These are phyloP conservation scores for Cyaniris semiargus DNA, from an alignment of 2,888 invertebrate genomes.

Conservation along the genomic window DNA sequence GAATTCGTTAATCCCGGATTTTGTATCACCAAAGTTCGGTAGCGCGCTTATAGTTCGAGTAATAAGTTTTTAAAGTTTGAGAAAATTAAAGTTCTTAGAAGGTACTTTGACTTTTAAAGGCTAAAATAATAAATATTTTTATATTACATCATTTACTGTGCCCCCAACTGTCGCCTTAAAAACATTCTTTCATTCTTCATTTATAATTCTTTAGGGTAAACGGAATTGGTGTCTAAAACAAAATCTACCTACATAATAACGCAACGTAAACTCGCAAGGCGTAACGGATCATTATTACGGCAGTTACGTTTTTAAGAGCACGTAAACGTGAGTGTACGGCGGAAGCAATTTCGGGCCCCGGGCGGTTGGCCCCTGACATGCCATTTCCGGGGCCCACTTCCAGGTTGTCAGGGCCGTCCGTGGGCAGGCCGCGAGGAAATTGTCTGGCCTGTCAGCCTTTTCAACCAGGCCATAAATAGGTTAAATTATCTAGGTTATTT, in stretches of 20 bases:
- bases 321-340: constrained; percentile 37
- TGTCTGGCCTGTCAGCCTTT: constrained; percentile 69
- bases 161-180: too few species aligned
- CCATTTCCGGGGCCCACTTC: constrained; percentile 71
- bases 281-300: constrained; percentile 22
- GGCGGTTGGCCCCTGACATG: constrained; percentile 65
- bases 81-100: neutral
- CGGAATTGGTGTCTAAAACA: neutral
- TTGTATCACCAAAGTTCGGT: neutral
- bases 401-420: constrained; percentile 65
- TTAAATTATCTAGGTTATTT: neutral
- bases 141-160: too few species aligned
- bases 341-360: constrained; percentile 67
- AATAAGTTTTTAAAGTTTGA: neutral
- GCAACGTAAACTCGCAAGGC: neutral
- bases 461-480: constrained; percentile 36
- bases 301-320: constrained; percentile 29
- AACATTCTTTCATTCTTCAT: too few species aligned
- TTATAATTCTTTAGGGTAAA: neutral
- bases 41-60: neutral
- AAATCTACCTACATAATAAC: constrained; percentile 1
- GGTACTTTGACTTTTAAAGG: neutral
- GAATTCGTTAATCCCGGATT: constrained; percentile 17
- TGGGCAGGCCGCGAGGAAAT: constrained; percentile 74
- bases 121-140: too few species aligned